Evolutionary conservation across 1,140 invertebrate genomes (phyloP).

Genomic region (Pantala flavescens): DNA sequence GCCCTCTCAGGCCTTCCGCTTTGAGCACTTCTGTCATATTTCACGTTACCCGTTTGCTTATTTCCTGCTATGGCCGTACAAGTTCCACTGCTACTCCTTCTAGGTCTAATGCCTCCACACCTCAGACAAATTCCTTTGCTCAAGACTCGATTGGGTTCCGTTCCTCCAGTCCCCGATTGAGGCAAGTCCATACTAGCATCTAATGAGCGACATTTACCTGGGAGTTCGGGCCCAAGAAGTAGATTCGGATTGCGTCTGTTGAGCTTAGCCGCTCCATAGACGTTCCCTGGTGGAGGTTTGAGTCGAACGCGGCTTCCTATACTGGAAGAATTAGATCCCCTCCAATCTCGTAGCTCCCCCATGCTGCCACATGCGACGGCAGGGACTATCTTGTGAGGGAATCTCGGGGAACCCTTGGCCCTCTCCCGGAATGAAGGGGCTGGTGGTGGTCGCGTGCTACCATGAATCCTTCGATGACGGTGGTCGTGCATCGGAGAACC

Average conservation of each 20-base stretch:
- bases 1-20: neutral
- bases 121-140: neutral
- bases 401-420: constrained; percentile 51
- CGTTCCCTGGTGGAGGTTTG: neutral
- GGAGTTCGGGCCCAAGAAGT: constrained; percentile 20
- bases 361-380: constrained; percentile 31
- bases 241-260: neutral
- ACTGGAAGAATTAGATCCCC: neutral
- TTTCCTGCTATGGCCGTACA: neutral
- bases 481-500: neutral
- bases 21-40: neutral
- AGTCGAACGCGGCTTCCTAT: neutral
- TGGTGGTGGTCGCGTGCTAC: constrained; percentile 34
- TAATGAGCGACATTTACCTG: constrained; percentile 45
- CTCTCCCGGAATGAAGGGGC: constrained; percentile 35
- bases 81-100: neutral
- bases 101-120: neutral
- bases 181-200: constrained; percentile 42
- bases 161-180: constrained; percentile 25
- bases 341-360: neutral
- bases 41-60: neutral
- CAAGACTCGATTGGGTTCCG: constrained; percentile 21
- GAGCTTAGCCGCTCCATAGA: neutral
- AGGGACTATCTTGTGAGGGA: constrained; percentile 58
- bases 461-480: neutral